These are phyloP conservation scores for Coelinius sp. DNA, from an alignment of 2,888 invertebrate species.

Conservation along the genomic window DNA sequence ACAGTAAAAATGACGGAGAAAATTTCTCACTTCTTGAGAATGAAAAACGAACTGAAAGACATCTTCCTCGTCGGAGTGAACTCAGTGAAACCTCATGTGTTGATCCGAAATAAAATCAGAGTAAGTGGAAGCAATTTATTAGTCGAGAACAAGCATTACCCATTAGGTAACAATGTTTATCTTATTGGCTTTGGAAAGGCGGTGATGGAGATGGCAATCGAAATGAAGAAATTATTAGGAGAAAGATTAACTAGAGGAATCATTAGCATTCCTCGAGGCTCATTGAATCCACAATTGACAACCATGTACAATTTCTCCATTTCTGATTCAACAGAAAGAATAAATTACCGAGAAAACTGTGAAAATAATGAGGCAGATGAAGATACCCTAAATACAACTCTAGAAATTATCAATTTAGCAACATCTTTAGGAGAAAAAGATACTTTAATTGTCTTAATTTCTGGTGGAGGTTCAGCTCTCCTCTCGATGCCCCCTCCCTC, in stretches of 20 bases:
- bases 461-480: constrained; percentile 94
- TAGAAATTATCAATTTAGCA: constrained; percentile 79
- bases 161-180: constrained; percentile 72
- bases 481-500: constrained; percentile 84
- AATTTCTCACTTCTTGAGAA: not conserved
- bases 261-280: constrained; percentile 77
- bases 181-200: constrained; percentile 93
- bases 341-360: constrained; percentile 83
- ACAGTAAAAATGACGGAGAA: not conserved
- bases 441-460: constrained; percentile 87
- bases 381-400: constrained; percentile 78
- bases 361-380: constrained; percentile 89
- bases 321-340: constrained; percentile 56
- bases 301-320: constrained; percentile 7
- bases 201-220: constrained; percentile 87
- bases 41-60: constrained; percentile 40
- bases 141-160: constrained; percentile 48
- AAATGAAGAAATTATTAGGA: constrained; percentile 79
- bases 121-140: constrained; percentile 48
- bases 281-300: constrained; percentile 45
- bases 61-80: constrained; percentile 57
- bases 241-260: constrained; percentile 79
- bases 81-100: constrained; percentile 58
- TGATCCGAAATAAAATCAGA: constrained; percentile 55
- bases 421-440: constrained; percentile 76